Evolutionary conservation across 2,113 vertebrate genomes (phyloP).

Genomic region (Mixornis gularis): DNA sequence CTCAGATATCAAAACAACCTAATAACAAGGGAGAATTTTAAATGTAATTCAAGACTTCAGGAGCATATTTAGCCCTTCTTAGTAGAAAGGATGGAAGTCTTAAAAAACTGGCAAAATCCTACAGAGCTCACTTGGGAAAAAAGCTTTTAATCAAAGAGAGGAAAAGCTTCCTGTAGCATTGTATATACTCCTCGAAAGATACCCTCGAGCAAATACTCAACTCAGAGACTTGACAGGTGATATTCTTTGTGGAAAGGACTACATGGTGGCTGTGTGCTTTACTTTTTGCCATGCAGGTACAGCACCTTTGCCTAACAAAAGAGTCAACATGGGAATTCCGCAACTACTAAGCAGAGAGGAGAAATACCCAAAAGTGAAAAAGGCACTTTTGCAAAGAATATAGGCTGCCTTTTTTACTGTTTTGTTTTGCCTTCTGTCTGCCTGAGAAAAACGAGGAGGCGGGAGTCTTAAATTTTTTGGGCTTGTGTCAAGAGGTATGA

Average conservation of each 20-base stretch:
- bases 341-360: background rate
- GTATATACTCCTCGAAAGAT: background rate
- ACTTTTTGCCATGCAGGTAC: background rate
- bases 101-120: background rate
- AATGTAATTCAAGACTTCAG: background rate
- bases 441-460: background rate
- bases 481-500: background rate
- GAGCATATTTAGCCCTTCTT: background rate
- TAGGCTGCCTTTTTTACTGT: background rate
- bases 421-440: background rate
- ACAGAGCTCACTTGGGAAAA: background rate
- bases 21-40: slow-evolving; percentile 8
- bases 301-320: background rate
- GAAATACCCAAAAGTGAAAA: background rate
- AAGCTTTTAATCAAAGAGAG: background rate
- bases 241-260: background rate
- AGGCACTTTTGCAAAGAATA: background rate
- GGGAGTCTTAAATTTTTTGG: background rate
- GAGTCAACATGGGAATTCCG: background rate
- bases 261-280: background rate
- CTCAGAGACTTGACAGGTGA: background rate
- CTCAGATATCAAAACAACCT: slow-evolving; percentile 25
- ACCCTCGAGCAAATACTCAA: background rate
- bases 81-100: background rate
- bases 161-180: background rate